Conservation (phyloP, 1,140 invertebrate genomes). For the Oedothorax gibbosus region DNA sequence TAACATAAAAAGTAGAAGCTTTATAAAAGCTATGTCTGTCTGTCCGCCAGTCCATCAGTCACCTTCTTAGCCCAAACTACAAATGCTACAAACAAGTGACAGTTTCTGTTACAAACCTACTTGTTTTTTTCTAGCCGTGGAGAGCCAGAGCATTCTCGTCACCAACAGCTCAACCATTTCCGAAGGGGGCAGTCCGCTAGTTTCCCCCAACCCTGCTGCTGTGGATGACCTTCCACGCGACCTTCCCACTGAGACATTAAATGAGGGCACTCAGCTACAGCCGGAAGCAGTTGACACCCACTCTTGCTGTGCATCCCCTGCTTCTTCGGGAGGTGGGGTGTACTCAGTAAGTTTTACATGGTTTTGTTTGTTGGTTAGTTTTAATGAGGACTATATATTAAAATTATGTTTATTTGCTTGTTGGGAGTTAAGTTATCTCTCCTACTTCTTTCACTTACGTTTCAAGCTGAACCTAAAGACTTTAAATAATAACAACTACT, state of each 20-base stretch:
- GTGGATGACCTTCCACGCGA: background rate
- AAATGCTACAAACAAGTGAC: no score
- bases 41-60: no score
- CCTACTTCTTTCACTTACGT: no score
- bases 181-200: constrained; percentile 63
- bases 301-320: constrained; percentile 80
- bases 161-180: constrained; percentile 70
- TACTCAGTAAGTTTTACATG: constrained; percentile 78
- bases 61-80: no score
- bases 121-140: constrained; percentile 32
- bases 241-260: background rate
- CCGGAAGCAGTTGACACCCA: constrained; percentile 68
- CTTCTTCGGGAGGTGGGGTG: constrained; percentile 86
- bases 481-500: no score
- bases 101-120: no score
- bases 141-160: constrained; percentile 67
- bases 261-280: constrained; percentile 33
- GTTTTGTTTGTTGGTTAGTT: background rate
- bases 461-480: no score
- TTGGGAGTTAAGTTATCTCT: no score
- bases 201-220: background rate
- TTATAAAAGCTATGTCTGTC: no score
- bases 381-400: no score
- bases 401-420: no score
- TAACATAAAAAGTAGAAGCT: no score